phyloP scores from a whole-genome alignment of 1,140 invertebrate species.

The Diachasmimorpha longicaudata region DNA sequence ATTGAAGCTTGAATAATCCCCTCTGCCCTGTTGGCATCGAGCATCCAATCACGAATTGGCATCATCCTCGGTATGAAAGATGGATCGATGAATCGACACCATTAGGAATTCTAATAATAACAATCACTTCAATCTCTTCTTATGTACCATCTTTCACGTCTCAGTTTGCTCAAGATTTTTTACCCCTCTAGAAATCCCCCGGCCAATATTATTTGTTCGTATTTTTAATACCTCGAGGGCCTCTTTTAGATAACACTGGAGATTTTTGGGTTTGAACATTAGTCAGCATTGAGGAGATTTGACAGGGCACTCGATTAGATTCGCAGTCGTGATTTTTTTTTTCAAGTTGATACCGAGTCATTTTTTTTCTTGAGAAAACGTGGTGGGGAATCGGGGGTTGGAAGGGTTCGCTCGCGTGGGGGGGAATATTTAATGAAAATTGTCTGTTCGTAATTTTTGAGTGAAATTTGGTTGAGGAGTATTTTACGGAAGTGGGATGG shows the following conservation, averaged over 20 bases:
- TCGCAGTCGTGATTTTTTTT: no score
- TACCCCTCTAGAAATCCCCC: not conserved
- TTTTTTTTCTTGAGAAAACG: no score
- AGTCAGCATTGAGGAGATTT: no score
- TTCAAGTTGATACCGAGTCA: no score
- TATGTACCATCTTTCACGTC: not conserved
- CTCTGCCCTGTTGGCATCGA: slow-evolving; percentile 6
- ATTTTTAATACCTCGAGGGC: not conserved
- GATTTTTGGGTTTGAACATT: not conserved
- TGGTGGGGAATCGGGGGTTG: no score
- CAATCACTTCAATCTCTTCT: not conserved
- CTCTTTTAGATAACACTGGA: not conserved
- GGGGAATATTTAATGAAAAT: no score
- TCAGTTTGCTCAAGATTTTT: not conserved
- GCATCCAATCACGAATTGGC: slow-evolving; percentile 27
- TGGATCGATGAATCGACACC: slow-evolving; percentile 26
- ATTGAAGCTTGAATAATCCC: not conserved
- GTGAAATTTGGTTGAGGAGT: no score
- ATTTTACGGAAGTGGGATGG: no score
- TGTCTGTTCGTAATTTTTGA: no score
- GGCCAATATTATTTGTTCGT: not conserved
- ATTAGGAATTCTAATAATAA: slow-evolving; percentile 7
- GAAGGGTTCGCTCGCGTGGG: no score
- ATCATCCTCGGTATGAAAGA: slow-evolving; percentile 17
- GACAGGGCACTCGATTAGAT: no score